These are phyloP conservation scores for Platycheirus rosarum DNA, from an alignment of 2,888 invertebrate species.

Conservation along the genomic window DNA sequence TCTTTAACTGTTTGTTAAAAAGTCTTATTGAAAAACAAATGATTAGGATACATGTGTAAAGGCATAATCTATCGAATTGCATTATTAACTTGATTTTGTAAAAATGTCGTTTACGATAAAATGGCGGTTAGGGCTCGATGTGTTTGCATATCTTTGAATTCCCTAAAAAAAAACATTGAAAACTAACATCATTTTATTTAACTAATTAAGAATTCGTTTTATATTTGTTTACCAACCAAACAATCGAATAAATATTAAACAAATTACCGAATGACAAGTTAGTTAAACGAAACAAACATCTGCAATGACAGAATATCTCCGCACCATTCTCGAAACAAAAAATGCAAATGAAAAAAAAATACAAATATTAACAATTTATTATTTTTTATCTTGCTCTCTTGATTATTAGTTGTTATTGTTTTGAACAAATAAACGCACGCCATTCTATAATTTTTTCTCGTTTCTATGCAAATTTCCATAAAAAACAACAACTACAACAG, in stretches of 20 bases:
- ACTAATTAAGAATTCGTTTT: too few relatives aligned
- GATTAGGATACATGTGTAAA: too few relatives aligned
- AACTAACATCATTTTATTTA: conserved; percentile 9
- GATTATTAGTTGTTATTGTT: conserved; percentile 60
- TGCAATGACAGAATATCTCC: conserved; percentile 25
- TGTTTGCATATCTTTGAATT: background rate
- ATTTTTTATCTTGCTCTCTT: conserved; percentile 44
- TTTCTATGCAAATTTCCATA: conserved; percentile 57
- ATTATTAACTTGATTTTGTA: too few relatives aligned
- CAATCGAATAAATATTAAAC: conserved; percentile 54
- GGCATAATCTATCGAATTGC: too few relatives aligned
- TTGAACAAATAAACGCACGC: conserved; percentile 48
- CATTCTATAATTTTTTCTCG: conserved; percentile 48
- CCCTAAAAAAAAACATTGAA: conserved; percentile 13
- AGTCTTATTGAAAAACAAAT: too few relatives aligned
- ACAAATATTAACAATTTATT: too few relatives aligned
- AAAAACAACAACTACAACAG: conserved; percentile 30
- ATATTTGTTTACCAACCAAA: conserved; percentile 50
- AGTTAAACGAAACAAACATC: conserved; percentile 51
- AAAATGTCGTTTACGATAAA: too few relatives aligned
- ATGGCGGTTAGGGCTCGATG: too few relatives aligned
- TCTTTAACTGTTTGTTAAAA: too few relatives aligned
- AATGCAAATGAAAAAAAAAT: conserved; percentile 17
- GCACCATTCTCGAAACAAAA: conserved; percentile 2
- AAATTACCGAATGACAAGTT: conserved; percentile 58